A percentile compares a stretch with the other conserved stretches of the same genome.
Conservation (phyloP, 2,113 vertebrate genomes). For the Bombycilla garrulus region DNA sequence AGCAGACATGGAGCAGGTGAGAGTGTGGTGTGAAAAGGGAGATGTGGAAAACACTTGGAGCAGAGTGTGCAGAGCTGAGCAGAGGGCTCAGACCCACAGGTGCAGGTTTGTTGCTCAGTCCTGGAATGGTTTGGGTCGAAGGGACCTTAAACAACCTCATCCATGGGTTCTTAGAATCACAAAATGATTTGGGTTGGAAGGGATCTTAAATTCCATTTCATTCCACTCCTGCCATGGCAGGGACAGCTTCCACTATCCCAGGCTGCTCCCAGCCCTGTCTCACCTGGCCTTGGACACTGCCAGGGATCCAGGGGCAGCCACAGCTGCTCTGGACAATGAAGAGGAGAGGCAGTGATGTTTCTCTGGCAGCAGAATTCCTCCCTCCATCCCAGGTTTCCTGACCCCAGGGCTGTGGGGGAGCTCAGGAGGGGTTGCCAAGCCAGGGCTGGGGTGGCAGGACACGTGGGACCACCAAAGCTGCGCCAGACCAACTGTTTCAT, state of each 20-base stretch:
- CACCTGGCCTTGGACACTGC: not conserved
- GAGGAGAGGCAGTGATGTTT: too few relatives aligned
- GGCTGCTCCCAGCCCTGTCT: fast-evolving
- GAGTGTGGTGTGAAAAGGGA: not conserved
- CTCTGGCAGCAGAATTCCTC: not conserved
- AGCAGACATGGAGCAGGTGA: fast-evolving
- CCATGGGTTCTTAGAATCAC: too few relatives aligned
- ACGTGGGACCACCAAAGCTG: fast-evolving
- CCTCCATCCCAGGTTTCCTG: not conserved
- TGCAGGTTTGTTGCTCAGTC: not conserved
- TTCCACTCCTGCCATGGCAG: too few relatives aligned
- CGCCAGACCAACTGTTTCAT: fast-evolving
- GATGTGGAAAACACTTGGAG: fast-evolving
- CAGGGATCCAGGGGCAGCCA: not conserved
- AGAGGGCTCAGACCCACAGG: not conserved
- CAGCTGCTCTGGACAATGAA: not conserved
- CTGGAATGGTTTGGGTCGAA: not conserved
- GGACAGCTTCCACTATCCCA: not conserved
- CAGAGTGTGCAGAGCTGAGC: not conserved
- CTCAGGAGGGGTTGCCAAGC: not conserved
- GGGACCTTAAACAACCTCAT: too few relatives aligned
- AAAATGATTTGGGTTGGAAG: too few relatives aligned
- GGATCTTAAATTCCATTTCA: too few relatives aligned
- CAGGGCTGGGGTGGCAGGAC: not conserved
- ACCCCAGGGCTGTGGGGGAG: not conserved